A percentile compares a stretch with the other conserved stretches of the same genome.
phyloP scores from a whole-genome alignment of 2,797 vertebrate genomes.

The Glossophaga mutica region DNA sequence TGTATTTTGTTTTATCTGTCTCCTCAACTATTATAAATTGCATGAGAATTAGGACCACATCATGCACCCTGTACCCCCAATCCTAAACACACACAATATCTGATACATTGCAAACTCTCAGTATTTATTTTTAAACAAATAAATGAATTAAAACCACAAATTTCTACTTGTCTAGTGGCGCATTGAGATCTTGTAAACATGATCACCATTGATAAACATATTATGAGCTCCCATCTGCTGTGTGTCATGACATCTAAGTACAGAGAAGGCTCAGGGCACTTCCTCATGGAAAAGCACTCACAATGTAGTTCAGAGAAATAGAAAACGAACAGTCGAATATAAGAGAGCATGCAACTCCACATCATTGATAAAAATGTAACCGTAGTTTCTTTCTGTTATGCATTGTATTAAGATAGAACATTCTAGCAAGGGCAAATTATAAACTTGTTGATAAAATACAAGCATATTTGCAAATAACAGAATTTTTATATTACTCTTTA shows the following conservation, averaged over 20 bases:
- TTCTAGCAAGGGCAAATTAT: not conserved
- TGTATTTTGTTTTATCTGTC: not conserved
- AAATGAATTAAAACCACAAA: not conserved
- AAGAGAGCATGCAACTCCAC: not conserved
- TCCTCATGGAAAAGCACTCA: not conserved
- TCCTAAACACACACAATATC: not conserved
- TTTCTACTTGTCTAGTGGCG: not conserved
- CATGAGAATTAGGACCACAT: not conserved
- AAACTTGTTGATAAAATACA: not conserved
- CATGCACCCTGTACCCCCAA: not conserved
- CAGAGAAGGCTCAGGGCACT: too few species aligned
- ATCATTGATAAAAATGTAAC: not conserved
- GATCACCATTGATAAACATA: not conserved
- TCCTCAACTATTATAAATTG: not conserved
- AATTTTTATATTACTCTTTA: not conserved
- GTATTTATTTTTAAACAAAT: not conserved
- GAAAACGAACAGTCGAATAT: not conserved
- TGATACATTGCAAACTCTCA: not conserved
- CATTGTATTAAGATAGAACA: not conserved
- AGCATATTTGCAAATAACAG: not conserved
- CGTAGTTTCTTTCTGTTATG: not conserved
- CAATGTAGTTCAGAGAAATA: not conserved
- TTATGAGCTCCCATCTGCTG: too few species aligned
- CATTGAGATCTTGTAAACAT: not conserved
- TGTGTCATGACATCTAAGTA: not conserved